These are phyloP conservation scores for Lucinisca nassula DNA, from an alignment of 2,888 invertebrate species.

Conservation along the genomic window DNA sequence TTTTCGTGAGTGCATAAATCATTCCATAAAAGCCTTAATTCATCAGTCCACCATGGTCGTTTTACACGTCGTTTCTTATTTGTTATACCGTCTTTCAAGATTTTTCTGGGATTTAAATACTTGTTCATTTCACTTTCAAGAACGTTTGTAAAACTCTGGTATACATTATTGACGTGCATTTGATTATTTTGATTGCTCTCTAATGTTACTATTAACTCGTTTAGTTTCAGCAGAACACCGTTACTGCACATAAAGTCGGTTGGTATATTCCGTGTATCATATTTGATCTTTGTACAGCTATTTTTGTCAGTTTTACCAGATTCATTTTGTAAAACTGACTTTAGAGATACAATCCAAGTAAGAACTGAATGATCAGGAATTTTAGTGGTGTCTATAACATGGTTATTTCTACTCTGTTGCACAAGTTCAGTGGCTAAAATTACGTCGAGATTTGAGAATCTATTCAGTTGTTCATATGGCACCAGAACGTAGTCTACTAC, in stretches of 20 bases:
- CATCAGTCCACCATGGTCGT: neutral
- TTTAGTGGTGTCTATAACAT: neutral
- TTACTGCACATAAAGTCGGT: neutral
- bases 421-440: neutral
- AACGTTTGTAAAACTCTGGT: neutral
- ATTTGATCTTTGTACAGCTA: neutral
- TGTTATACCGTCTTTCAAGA: neutral
- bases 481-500: neutral
- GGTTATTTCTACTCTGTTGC: neutral
- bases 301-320: neutral
- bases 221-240: neutral
- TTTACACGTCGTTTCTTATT: neutral
- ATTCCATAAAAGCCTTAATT: neutral
- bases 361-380: neutral
- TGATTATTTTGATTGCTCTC: neutral
- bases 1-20: no score
- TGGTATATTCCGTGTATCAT: neutral
- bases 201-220: neutral
- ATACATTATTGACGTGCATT: neutral
- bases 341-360: neutral
- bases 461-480: neutral
- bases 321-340: neutral
- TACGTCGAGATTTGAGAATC: neutral
- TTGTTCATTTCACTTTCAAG: neutral
- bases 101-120: neutral